A percentile compares a stretch with the other conserved stretches of the same genome.
These are phyloP conservation scores for Telmatherina bonti DNA, from an alignment of 2,797 vertebrate species.

Conservation along the genomic window DNA sequence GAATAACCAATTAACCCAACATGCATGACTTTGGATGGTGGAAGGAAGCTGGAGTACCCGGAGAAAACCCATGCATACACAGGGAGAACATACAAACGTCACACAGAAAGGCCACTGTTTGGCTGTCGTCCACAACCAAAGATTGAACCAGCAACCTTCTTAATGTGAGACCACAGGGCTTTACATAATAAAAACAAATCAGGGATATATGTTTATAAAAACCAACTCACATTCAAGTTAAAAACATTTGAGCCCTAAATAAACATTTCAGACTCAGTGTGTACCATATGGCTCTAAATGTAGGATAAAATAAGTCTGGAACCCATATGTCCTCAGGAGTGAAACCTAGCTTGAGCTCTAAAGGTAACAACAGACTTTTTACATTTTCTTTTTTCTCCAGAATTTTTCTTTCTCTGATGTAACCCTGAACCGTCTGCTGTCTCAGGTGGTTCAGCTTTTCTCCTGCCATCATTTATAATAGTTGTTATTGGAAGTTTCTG, in stretches of 20 bases:
- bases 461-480: slow-evolving; percentile 33
- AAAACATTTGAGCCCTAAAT: not conserved
- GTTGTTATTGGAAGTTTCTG: slow-evolving; percentile 32
- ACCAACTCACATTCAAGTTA: not conserved
- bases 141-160: too few species aligned
- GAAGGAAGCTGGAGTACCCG: too few species aligned
- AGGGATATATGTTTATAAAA: too few species aligned
- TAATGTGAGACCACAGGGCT: too few species aligned
- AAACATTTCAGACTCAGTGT: not conserved
- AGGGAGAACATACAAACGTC: too few species aligned
- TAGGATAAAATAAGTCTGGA: slow-evolving; percentile 1
- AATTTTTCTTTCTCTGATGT: slow-evolving; percentile 17
- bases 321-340: slow-evolving; percentile 1
- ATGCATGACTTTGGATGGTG: too few species aligned
- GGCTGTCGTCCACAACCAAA: too few species aligned
- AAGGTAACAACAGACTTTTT: not conserved
- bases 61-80: too few species aligned
- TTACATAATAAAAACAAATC: too few species aligned
- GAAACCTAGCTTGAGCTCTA: not conserved
- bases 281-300: slow-evolving; percentile 3
- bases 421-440: not conserved
- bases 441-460: slow-evolving; percentile 6
- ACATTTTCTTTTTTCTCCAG: not conserved
- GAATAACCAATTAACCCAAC: too few species aligned
- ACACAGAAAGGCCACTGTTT: too few species aligned